Percentiles rank a stretch among this genome's conserved stretches.
These are phyloP conservation scores for Cryptotis parvus DNA, from an alignment of 2,113 vertebrate genomes.

Conservation along the genomic window DNA sequence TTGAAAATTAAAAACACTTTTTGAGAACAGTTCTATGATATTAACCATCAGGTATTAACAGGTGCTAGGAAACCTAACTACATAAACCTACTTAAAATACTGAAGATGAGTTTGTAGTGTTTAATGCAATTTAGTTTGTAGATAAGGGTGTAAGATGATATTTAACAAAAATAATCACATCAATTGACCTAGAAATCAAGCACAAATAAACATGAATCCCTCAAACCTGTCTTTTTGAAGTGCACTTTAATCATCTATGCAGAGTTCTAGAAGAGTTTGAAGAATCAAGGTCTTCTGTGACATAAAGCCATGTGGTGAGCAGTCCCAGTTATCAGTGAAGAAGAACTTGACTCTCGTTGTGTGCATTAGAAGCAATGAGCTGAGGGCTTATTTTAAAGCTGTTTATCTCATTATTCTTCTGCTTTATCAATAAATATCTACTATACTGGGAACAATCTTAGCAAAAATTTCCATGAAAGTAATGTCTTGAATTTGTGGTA, in stretches of 20 bases:
- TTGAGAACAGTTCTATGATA: slow-evolving; percentile 90
- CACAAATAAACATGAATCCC: slow-evolving; percentile 91
- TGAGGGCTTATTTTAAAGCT: slow-evolving; percentile 99
- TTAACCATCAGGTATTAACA: slow-evolving; percentile 89
- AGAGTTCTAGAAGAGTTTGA: slow-evolving; percentile 92
- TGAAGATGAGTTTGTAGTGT: slow-evolving; percentile 96
- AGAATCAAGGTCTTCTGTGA: slow-evolving; percentile 90
- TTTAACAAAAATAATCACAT: slow-evolving; percentile 92
- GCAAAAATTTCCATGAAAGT: too few species aligned
- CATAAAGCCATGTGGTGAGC: slow-evolving; percentile 92
- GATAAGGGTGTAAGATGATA: slow-evolving; percentile 93
- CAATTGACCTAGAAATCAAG: slow-evolving; percentile 92
- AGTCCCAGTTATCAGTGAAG: slow-evolving; percentile 87
- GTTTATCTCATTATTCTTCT: slow-evolving; percentile 90
- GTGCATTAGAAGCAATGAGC: slow-evolving; percentile 96
- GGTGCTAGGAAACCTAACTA: slow-evolving; percentile 90
- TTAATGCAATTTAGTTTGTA: slow-evolving; percentile 95
- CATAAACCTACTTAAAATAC: slow-evolving; percentile 95
- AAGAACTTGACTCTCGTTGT: slow-evolving; percentile 93
- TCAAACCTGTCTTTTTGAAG: slow-evolving; percentile 91
- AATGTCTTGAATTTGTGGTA: not conserved
- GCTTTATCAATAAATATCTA: too few species aligned
- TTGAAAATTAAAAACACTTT: slow-evolving; percentile 89
- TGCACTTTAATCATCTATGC: slow-evolving; percentile 93
- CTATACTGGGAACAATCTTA: too few species aligned